These are phyloP conservation scores for Dendrolimus pini DNA, from an alignment of 2,888 invertebrate species.

Conservation along the genomic window DNA sequence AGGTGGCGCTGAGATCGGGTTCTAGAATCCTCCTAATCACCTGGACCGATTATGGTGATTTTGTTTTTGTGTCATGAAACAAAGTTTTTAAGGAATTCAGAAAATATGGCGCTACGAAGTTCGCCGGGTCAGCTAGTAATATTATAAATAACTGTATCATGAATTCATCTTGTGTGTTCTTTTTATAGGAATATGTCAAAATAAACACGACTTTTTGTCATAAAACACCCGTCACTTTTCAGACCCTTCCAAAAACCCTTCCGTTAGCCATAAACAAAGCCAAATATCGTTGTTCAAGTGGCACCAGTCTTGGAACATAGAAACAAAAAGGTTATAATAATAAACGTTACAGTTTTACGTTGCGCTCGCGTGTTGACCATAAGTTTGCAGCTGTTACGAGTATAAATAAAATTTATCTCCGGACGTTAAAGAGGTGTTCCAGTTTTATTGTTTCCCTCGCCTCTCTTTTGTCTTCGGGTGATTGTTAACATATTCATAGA, in stretches of 20 bases:
- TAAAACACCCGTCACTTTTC: slow-evolving; percentile 29
- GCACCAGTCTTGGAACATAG: slow-evolving; percentile 36
- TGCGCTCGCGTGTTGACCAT: slow-evolving; percentile 65
- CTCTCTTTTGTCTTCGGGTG: slow-evolving; percentile 8
- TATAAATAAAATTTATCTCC: slow-evolving; percentile 74
- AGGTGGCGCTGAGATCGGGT: no score
- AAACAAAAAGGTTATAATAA: slow-evolving; percentile 57
- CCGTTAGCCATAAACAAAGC: slow-evolving; percentile 35
- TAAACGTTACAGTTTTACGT: slow-evolving; percentile 53
- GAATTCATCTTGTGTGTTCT: slow-evolving; percentile 42
- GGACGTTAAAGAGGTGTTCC: slow-evolving; percentile 56
- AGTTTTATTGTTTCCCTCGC: slow-evolving; percentile 55
- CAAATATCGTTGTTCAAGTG: slow-evolving; percentile 21
- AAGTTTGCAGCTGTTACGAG: slow-evolving; percentile 73
- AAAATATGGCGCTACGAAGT: no score
- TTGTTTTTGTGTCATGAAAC: no score
- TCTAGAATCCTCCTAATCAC: no score
- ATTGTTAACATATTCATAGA: no score
- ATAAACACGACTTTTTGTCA: slow-evolving; percentile 10
- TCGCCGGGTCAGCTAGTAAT: no score
- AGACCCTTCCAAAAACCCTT: slow-evolving; percentile 33
- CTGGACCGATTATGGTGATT: no score
- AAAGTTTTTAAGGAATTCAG: no score
- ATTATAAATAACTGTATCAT: neutral
- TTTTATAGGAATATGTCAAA: slow-evolving; percentile 9